Conservation (phyloP, 2,113 vertebrate genomes). For the Gobiocypris rarus region DNA sequence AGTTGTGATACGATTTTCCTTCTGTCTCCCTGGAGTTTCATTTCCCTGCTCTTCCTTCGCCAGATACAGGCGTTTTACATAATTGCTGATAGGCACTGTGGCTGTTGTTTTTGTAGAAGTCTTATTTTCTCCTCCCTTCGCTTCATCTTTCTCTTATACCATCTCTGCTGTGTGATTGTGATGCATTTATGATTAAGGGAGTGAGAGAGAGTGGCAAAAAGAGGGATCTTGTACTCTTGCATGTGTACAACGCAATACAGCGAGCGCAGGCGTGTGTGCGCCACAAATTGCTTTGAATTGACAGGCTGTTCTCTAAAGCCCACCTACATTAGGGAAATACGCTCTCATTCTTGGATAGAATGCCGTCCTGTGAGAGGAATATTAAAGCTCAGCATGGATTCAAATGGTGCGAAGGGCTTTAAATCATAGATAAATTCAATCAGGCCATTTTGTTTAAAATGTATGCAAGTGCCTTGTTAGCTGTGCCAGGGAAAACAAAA, state of each 20-base stretch:
- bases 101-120: slow-evolving; percentile 45
- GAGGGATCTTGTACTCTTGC: slow-evolving; percentile 41
- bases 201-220: slow-evolving; percentile 34
- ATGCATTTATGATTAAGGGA: slow-evolving; percentile 14
- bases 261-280: slow-evolving; percentile 42
- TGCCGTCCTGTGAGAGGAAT: slow-evolving; percentile 62
- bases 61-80: slow-evolving; percentile 32
- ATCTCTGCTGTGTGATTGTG: slow-evolving; percentile 11
- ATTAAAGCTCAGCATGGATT: slow-evolving; percentile 68
- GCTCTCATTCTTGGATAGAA: slow-evolving; percentile 53
- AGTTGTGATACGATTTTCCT: slow-evolving; percentile 45
- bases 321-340: slow-evolving; percentile 57
- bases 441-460: slow-evolving; percentile 67
- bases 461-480: slow-evolving; percentile 66
- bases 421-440: slow-evolving; percentile 74
- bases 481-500: slow-evolving; percentile 61
- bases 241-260: slow-evolving; percentile 17
- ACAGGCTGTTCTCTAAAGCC: slow-evolving; percentile 58
- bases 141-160: neutral
- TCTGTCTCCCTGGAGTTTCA: slow-evolving; percentile 8
- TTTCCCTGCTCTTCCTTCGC: slow-evolving; percentile 7
- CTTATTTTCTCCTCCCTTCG: slow-evolving; percentile 18
- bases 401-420: slow-evolving; percentile 63
- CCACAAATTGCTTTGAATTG: slow-evolving; percentile 57
- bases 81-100: slow-evolving; percentile 19